Percentiles rank a stretch among this genome's conserved stretches.
phyloP scores from a whole-genome alignment of 2,888 invertebrate species.

The Stenodera caucasica region DNA sequence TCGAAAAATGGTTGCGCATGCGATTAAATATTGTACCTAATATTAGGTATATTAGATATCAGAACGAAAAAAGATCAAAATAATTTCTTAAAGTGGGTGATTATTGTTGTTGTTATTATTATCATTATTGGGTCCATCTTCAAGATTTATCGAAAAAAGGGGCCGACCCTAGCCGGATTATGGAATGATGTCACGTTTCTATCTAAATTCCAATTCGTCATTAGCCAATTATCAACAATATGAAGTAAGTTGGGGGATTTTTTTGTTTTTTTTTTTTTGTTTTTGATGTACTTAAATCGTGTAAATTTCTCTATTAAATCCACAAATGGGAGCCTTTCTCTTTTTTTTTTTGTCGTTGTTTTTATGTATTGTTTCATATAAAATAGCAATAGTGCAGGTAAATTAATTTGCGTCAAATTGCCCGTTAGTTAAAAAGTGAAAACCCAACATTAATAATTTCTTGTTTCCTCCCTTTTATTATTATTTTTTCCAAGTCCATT shows the following conservation, averaged over 20 bases:
- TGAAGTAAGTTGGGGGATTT: slow-evolving; percentile 48
- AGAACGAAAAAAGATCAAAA: no score
- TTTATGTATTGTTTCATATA: no score
- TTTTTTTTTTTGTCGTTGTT: neutral
- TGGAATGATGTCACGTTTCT: slow-evolving; percentile 56
- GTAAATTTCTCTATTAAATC: no score
- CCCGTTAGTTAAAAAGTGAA: slow-evolving; percentile 5
- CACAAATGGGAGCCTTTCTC: no score
- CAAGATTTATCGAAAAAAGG: slow-evolving; percentile 29
- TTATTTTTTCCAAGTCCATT: neutral
- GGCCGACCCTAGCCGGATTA: slow-evolving; percentile 34
- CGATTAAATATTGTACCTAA: slow-evolving; percentile 19
- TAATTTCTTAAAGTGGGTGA: slow-evolving; percentile 32
- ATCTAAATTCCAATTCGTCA: slow-evolving; percentile 54
- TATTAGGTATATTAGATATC: no score
- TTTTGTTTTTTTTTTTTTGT: neutral
- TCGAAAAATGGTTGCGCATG: slow-evolving; percentile 18
- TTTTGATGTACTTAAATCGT: no score
- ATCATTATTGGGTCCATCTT: slow-evolving; percentile 18
- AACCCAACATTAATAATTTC: neutral
- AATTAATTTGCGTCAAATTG: slow-evolving; percentile 3
- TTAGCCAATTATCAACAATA: slow-evolving; percentile 54
- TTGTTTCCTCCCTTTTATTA: neutral
- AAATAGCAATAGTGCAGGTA: neutral
- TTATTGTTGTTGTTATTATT: slow-evolving; percentile 31